Conservation (phyloP, 2,797 vertebrate species). For the Ptychadena robeensis region DNA sequence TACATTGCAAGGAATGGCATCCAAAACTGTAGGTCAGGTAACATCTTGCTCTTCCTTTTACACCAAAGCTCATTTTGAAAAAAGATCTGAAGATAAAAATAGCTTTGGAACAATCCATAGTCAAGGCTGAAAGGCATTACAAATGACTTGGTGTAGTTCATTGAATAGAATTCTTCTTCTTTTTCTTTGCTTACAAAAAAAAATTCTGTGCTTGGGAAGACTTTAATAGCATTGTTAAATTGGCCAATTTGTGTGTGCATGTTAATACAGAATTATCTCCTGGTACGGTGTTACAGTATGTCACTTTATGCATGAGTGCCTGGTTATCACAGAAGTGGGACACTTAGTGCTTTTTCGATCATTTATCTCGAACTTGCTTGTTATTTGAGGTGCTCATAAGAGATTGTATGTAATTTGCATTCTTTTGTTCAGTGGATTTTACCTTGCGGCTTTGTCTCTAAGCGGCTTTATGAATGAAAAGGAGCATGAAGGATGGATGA, state of each 20-base stretch:
- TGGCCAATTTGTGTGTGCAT: constrained; percentile 51
- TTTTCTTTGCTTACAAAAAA: constrained; percentile 9
- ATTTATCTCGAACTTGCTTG: constrained; percentile 71
- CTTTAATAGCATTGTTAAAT: constrained; percentile 44
- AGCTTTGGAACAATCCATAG: neutral
- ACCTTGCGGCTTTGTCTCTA: constrained; percentile 68
- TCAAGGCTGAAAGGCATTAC: neutral
- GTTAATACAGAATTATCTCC: constrained; percentile 57
- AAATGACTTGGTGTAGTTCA: constrained; percentile 11
- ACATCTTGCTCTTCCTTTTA: neutral
- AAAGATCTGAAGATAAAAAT: neutral
- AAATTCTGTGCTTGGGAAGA: constrained; percentile 16
- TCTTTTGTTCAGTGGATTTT: constrained; percentile 75
- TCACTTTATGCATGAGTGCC: constrained; percentile 67
- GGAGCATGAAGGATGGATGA: constrained; percentile 64
- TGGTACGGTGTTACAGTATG: constrained; percentile 63
- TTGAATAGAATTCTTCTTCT: constrained; percentile 9
- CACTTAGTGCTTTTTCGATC: constrained; percentile 71
- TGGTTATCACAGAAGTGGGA: constrained; percentile 70
- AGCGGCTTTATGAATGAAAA: constrained; percentile 70
- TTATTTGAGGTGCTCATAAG: constrained; percentile 75
- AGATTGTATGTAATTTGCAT: constrained; percentile 74
- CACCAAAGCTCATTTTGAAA: neutral
- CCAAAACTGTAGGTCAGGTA: neutral
- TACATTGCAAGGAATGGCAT: neutral